Percentiles rank a stretch among this genome's conserved stretches.
Evolutionary conservation across 2,888 invertebrate genomes (phyloP).

Genomic region (Xestoiulus laeticollis): DNA sequence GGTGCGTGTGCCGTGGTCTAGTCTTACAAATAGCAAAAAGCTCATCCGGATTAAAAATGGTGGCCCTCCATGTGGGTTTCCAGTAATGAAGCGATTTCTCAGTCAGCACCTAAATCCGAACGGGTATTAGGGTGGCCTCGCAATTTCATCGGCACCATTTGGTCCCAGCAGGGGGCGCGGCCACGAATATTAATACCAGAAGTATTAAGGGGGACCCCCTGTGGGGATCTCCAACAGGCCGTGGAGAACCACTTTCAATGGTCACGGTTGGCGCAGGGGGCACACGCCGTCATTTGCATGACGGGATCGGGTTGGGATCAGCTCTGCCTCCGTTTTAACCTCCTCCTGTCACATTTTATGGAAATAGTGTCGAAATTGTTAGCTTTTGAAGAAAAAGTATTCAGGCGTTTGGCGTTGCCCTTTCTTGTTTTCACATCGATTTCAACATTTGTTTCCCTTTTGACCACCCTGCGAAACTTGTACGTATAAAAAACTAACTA

Average conservation of each 20-base stretch:
- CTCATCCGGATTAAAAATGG: conserved; percentile 26
- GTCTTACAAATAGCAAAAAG: background rate
- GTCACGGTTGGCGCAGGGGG: background rate
- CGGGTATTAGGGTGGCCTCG: conserved; percentile 26
- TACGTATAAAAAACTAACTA: no score
- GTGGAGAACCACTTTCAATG: background rate
- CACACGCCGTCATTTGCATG: background rate
- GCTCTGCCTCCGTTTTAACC: background rate
- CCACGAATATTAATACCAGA: conserved; percentile 18
- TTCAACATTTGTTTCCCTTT: background rate
- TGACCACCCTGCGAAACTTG: no score
- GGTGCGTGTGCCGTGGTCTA: background rate
- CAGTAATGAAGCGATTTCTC: background rate
- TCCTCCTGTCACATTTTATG: background rate
- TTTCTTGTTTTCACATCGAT: background rate
- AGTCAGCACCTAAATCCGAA: conserved; percentile 6
- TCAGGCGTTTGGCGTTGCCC: background rate
- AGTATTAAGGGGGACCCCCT: conserved; percentile 26
- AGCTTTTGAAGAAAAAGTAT: background rate
- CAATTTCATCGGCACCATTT: conserved; percentile 18
- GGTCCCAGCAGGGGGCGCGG: conserved; percentile 26
- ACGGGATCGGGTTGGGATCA: background rate
- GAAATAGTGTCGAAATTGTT: background rate
- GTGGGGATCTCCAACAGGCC: background rate
- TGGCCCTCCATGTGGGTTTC: background rate